Evolutionary conservation across 2,113 vertebrate genomes (phyloP), one percentile per base, ranked within the genome.

Genomic region (Lophius piscatorius): DNA sequence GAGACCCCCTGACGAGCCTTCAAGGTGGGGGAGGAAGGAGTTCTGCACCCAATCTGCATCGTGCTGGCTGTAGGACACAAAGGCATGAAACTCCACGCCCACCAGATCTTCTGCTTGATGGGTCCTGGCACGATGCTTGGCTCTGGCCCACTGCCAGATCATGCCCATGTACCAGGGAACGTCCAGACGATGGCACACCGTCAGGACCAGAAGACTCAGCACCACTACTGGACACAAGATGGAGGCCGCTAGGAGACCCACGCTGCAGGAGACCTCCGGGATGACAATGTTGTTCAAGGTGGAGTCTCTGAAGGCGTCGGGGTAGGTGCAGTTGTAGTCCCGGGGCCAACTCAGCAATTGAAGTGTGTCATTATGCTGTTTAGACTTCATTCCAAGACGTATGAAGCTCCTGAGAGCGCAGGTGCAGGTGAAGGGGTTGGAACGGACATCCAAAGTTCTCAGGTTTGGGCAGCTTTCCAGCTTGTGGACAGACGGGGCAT

Each of bases 1-100:
- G 0, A 96, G 36, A 0, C 86, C 64, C 9, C 76, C 39, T 7
- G 34, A 1, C 0, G 57, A 12, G 9, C 91, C 92, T 75, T 98
- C 92, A 6, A 98, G 78, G 52, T 90, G 94, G 0, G 93, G 91
- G 6, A 98, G 67, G 8, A 98, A 76, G 28, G 87, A 87, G 0
- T 77, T 75, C 63, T 93, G 87, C 23, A 97, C 93, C 95, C 96
- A 98, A 23, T 52, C 10, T 0, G 89, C 70, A 13, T 98, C 93
- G 0, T 72, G 89, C 45, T 92, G 94, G 31, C 95, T 98, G 61
- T 96, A 97, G 1, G 96, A 98, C 35, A 96, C 44, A 55, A 97
- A 97, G 0, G 94, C 95, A 0, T 98, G 94, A n/a, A 94, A 98
- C 39, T 86, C 76, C 1, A 94, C 38, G 0, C 26, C 46, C 0